Conservation (phyloP, 2,113 vertebrate species). For the Talpa occidentalis region DNA sequence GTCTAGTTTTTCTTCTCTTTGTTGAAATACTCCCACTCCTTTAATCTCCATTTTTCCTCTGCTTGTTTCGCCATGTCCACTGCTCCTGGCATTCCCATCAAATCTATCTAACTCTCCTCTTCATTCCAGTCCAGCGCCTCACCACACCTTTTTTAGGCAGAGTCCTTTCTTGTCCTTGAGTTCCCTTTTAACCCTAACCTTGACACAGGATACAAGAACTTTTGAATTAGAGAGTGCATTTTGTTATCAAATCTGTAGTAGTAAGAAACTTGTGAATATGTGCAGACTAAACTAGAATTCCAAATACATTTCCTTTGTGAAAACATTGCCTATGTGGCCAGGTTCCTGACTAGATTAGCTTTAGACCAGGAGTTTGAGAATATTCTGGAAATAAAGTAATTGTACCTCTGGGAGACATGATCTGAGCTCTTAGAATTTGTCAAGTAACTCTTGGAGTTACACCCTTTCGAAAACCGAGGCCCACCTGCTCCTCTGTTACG, state of each 20-base stretch:
- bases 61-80: accelerated
- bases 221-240: neutral
- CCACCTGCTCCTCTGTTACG: slow-evolving; percentile 53
- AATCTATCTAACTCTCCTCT: neutral
- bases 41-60: neutral
- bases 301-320: neutral
- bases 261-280: neutral
- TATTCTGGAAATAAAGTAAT: slow-evolving; percentile 26
- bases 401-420: neutral
- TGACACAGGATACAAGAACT: neutral
- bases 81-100: neutral
- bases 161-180: neutral
- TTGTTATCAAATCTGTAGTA: neutral
- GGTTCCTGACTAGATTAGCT: neutral
- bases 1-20: neutral
- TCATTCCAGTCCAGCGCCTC: neutral
- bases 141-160: neutral
- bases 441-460: slow-evolving; percentile 58
- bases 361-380: neutral
- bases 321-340: neutral
- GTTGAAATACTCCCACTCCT: neutral
- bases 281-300: neutral
- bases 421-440: slow-evolving; percentile 31
- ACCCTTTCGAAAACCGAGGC: slow-evolving; percentile 54
- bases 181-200: neutral